A percentile compares a stretch with the other conserved stretches of the same genome.
Evolutionary conservation across 1,140 invertebrate species (phyloP).

Genomic region (Acromyrmex echinatior): DNA sequence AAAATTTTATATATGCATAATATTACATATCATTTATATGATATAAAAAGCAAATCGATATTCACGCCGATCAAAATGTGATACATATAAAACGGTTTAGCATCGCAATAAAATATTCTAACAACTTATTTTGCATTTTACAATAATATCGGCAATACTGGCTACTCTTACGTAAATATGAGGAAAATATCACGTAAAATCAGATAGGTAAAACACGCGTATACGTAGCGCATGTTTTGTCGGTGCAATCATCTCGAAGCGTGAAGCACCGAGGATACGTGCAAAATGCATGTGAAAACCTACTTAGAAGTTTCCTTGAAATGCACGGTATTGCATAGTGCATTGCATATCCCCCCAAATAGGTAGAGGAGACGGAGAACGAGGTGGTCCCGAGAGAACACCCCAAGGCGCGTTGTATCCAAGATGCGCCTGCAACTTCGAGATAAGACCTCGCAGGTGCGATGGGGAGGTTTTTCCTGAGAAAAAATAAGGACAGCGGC

Average conservation of each 20-base stretch:
- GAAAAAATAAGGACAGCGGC: constrained; percentile 53
- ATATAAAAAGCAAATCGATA: neutral
- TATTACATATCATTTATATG: neutral
- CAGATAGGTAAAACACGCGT: neutral
- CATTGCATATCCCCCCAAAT: constrained; percentile 18
- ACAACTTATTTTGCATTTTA: constrained; percentile 37
- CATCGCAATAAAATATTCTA: constrained; percentile 24
- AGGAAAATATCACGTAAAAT: constrained; percentile 14
- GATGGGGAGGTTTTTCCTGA: neutral
- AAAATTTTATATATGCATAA: neutral
- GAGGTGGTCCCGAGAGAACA: constrained; percentile 7
- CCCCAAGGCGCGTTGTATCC: constrained; percentile 44
- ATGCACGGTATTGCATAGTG: constrained; percentile 55
- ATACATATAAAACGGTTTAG: neutral
- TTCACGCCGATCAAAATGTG: neutral
- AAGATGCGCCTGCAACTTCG: constrained; percentile 64
- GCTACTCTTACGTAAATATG: neutral
- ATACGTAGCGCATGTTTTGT: constrained; percentile 2
- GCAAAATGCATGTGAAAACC: constrained; percentile 40
- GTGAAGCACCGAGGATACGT: constrained; percentile 40
- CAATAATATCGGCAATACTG: constrained; percentile 12
- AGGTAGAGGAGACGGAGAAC: neutral
- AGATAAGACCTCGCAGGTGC: constrained; percentile 71
- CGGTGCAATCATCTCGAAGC: constrained; percentile 47
- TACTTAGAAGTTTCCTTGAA: constrained; percentile 64